Conservation (phyloP, 2,888 invertebrate genomes). For the Plusia festucae region DNA sequence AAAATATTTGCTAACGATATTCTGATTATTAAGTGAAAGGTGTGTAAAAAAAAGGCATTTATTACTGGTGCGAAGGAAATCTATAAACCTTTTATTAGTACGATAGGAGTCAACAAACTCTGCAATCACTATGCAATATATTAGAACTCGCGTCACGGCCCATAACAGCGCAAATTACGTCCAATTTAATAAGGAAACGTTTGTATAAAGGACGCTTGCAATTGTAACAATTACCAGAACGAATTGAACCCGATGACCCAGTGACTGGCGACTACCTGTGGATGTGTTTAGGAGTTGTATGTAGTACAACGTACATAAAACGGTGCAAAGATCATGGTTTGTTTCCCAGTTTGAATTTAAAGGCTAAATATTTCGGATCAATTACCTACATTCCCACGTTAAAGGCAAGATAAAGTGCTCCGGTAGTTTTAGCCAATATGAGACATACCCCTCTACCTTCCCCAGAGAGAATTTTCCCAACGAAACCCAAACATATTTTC, state of each 20-base stretch:
- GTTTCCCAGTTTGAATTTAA: too few relatives aligned
- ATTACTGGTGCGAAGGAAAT: too few relatives aligned
- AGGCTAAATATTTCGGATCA: too few relatives aligned
- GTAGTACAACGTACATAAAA: too few relatives aligned
- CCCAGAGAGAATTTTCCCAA: too few relatives aligned
- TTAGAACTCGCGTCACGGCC: slow-evolving; percentile 30
- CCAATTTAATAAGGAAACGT: slow-evolving; percentile 74
- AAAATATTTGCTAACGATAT: too few relatives aligned
- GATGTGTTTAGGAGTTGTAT: slow-evolving; percentile 27
- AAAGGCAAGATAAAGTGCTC: too few relatives aligned
- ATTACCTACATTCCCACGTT: too few relatives aligned
- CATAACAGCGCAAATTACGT: slow-evolving; percentile 57
- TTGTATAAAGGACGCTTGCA: slow-evolving; percentile 76
- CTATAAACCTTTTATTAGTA: slow-evolving; percentile 10
- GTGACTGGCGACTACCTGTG: slow-evolving; percentile 41
- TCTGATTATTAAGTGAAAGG: background rate
- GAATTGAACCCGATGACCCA: slow-evolving; percentile 68
- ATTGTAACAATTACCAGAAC: slow-evolving; percentile 77
- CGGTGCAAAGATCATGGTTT: slow-evolving; percentile 2
- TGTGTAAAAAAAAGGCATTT: background rate
- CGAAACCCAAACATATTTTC: background rate
- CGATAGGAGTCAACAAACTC: slow-evolving; percentile 49
- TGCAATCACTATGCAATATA: slow-evolving; percentile 44
- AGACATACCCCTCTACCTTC: too few relatives aligned
- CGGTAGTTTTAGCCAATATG: too few relatives aligned